These are phyloP conservation scores for Brachionus asplanchnoidis DNA, from an alignment of 1,140 invertebrate species.

Conservation along the genomic window DNA sequence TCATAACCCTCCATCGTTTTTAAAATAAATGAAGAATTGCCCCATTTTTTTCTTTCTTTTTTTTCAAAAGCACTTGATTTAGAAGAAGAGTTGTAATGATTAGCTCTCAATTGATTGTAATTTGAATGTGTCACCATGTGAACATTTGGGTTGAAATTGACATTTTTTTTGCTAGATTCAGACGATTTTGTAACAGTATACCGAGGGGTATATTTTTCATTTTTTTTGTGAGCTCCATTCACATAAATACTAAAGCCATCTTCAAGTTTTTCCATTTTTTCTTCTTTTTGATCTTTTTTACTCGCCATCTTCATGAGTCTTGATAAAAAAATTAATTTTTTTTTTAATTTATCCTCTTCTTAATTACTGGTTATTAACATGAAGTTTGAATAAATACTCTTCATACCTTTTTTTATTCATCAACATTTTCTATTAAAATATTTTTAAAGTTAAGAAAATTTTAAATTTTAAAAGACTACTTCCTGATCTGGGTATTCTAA, in stretches of 20 bases:
- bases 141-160: neutral
- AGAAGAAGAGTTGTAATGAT: neutral
- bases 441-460: neutral
- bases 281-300: slow-evolving; percentile 34
- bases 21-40: slow-evolving; percentile 11
- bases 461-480: neutral
- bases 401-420: slow-evolving; percentile 30
- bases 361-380: neutral
- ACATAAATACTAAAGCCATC: slow-evolving; percentile 23
- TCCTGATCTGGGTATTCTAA: neutral
- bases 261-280: slow-evolving; percentile 35
- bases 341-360: neutral
- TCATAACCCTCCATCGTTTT: slow-evolving; percentile 38
- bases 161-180: neutral
- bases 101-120: neutral
- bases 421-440: slow-evolving; percentile 14
- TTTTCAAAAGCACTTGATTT: neutral
- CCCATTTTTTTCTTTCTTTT: slow-evolving; percentile 24
- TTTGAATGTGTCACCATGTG: neutral
- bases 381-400: slow-evolving; percentile 37
- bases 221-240: neutral
- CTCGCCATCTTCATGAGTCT: neutral
- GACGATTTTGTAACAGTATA: neutral
- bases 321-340: neutral
- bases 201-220: slow-evolving; percentile 19